A percentile compares a stretch with the other conserved stretches of the same genome.
These are phyloP conservation scores for Diadophis punctatus DNA, from an alignment of 2,113 vertebrate genomes.

Conservation along the genomic window DNA sequence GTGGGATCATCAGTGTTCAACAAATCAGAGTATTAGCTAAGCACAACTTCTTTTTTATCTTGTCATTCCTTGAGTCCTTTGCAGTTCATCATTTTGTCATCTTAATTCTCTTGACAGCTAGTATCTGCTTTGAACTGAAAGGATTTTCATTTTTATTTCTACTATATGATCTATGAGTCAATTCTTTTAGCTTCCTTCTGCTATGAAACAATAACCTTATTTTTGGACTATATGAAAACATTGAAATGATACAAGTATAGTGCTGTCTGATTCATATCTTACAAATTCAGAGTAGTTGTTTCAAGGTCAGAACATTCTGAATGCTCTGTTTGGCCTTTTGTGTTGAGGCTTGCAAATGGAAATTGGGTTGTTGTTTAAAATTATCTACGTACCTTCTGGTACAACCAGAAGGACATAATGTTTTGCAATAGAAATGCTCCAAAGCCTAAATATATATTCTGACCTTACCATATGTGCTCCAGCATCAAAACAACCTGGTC, in stretches of 20 bases:
- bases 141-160: neutral
- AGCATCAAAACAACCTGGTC: neutral
- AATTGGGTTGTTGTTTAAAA: neutral
- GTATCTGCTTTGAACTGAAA: neutral
- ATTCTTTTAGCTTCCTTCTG: neutral
- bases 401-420: neutral
- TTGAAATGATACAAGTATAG: neutral
- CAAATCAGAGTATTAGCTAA: neutral
- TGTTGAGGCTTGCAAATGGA: neutral
- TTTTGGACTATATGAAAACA: neutral
- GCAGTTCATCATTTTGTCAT: neutral
- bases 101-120: neutral
- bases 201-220: neutral
- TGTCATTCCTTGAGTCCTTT: neutral
- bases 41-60: neutral
- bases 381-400: neutral
- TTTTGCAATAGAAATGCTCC: neutral
- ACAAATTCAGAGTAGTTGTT: neutral
- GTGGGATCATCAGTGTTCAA: neutral
- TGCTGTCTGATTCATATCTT: neutral
- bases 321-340: neutral
- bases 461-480: neutral
- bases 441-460: neutral
- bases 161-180: neutral
- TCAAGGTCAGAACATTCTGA: neutral